Conservation (phyloP, 2,888 invertebrate genomes). For the Stenchaetothrips biformis region DNA sequence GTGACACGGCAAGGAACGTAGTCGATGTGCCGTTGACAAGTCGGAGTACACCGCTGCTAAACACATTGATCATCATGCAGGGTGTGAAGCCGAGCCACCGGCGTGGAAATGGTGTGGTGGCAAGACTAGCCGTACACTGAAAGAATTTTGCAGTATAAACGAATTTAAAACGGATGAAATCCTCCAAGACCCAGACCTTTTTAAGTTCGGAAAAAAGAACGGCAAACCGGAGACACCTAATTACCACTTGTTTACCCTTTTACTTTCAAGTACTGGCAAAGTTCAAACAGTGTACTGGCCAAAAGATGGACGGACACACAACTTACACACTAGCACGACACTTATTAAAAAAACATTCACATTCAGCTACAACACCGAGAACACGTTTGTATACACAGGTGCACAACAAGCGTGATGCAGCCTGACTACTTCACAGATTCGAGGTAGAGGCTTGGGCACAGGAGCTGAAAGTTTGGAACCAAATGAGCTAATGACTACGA, state of each 20-base stretch:
- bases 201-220: too few relatives aligned
- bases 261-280: neutral
- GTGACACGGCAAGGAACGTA: neutral
- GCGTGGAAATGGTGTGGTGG: too few relatives aligned
- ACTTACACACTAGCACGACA: constrained; percentile 21
- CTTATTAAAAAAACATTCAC: constrained; percentile 4
- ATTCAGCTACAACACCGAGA: constrained; percentile 23
- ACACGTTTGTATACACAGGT: constrained; percentile 10
- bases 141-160: too few relatives aligned
- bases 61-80: constrained; percentile 23
- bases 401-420: neutral
- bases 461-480: neutral
- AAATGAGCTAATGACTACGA: too few relatives aligned
- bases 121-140: too few relatives aligned
- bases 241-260: neutral
- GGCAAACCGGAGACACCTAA: neutral
- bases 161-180: too few relatives aligned
- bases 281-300: neutral
- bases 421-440: neutral
- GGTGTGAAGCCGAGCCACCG: neutral
- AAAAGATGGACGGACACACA: constrained; percentile 5
- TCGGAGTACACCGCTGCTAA: neutral
- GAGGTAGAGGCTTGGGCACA: neutral
- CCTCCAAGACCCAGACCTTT: too few relatives aligned
- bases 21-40: neutral